A percentile compares a stretch with the other conserved stretches of the same genome.
These are phyloP conservation scores for Bicyclus anynana DNA, from an alignment of 1,140 invertebrate species.

Conservation along the genomic window DNA sequence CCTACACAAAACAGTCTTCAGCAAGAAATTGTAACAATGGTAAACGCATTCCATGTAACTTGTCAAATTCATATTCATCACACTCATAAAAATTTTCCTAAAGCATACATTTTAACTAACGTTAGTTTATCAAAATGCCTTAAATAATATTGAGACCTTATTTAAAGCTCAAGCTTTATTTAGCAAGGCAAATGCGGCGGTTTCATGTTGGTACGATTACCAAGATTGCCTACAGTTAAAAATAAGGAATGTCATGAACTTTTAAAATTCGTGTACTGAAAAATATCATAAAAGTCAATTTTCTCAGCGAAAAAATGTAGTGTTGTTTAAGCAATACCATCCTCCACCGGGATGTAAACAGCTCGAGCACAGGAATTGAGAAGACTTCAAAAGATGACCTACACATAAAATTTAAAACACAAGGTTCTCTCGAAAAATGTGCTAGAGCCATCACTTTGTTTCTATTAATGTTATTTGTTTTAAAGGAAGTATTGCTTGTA, in stretches of 20 bases:
- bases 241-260: slow-evolving; percentile 41
- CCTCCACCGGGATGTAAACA: slow-evolving; percentile 18
- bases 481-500: slow-evolving; percentile 25
- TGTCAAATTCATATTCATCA: slow-evolving; percentile 9
- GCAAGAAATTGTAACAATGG: slow-evolving; percentile 9
- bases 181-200: slow-evolving; percentile 28
- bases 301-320: slow-evolving; percentile 3
- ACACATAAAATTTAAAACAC: not conserved
- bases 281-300: slow-evolving; percentile 18
- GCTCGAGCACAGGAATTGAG: slow-evolving; percentile 34
- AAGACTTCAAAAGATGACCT: slow-evolving; percentile 10
- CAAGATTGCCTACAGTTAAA: slow-evolving; percentile 23
- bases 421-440: slow-evolving; percentile 30
- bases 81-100: slow-evolving; percentile 8
- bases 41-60: slow-evolving; percentile 15
- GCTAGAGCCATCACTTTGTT: slow-evolving; percentile 23
- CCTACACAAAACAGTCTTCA: slow-evolving; percentile 20
- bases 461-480: slow-evolving; percentile 2
- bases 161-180: slow-evolving; percentile 19
- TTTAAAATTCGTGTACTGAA: slow-evolving; percentile 20
- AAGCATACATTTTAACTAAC: slow-evolving; percentile 13
- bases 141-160: slow-evolving; percentile 18
- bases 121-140: slow-evolving; percentile 14
- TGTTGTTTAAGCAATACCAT: slow-evolving; percentile 16
- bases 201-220: slow-evolving; percentile 12